Conservation (phyloP, 2,888 invertebrate genomes). For the Oegoconia quadripuncta region DNA sequence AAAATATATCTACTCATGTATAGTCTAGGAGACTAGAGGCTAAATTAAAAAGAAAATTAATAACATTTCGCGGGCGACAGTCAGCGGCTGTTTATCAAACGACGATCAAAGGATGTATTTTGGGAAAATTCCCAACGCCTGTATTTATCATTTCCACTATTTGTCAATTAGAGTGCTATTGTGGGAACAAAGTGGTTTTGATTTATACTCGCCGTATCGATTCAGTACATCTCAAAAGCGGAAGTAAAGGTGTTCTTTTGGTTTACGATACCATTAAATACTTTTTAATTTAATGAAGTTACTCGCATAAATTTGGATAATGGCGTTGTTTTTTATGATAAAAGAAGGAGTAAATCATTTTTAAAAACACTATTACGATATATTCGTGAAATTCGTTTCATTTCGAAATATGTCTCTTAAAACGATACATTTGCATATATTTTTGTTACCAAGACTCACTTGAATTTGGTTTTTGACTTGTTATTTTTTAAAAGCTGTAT, state of each 20-base stretch:
- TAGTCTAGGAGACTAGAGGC: slow-evolving; percentile 28
- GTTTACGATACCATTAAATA: no score
- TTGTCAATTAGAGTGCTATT: slow-evolving; percentile 77
- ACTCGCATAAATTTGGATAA: neutral
- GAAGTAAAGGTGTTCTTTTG: slow-evolving; percentile 2
- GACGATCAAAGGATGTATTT: slow-evolving; percentile 74
- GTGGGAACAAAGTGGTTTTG: slow-evolving; percentile 65
- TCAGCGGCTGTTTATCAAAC: slow-evolving; percentile 68
- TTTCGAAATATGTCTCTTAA: no score
- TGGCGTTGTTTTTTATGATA: neutral
- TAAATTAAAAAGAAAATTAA: slow-evolving; percentile 75
- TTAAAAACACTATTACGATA: no score
- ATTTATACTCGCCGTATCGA: slow-evolving; percentile 60
- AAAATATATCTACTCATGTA: slow-evolving; percentile 43
- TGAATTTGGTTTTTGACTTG: no score
- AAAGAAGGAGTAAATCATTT: neutral
- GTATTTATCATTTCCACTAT: slow-evolving; percentile 77
- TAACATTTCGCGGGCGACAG: slow-evolving; percentile 62
- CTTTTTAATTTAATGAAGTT: no score
- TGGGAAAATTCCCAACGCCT: slow-evolving; percentile 63
- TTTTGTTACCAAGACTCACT: no score
- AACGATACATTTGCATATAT: no score
- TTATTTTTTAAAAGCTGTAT: no score
- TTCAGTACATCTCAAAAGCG: slow-evolving; percentile 24
- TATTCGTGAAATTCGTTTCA: no score